Base-by-base conservation (phyloP, 2,888 invertebrate genomes). In the Dorcus parallelipipedus region DNA sequence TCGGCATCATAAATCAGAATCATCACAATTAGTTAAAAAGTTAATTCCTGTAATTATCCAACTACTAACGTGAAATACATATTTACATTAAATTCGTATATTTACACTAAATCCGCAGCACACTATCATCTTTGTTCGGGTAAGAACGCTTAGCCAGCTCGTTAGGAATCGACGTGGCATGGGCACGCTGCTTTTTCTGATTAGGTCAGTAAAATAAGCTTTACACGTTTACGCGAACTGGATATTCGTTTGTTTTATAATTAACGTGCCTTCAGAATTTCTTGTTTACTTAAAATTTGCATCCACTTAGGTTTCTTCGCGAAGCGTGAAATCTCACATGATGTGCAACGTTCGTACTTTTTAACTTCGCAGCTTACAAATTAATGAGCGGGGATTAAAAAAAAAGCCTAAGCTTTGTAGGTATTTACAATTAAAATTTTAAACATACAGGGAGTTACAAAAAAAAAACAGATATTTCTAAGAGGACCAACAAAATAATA, bases 201-300 rank as follows among this genome's bases (percentile, higher is more conserved):
- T 67, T 67, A 67, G 66, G 66, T 67, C 66, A 65, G 66, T 67
- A 64, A 65, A 66, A 64, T 66, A 60, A 60, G 60, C 65, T 67
- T 67, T 67, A 67, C 66, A 67, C 63, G 64, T 65, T 20, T 64
- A 64, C 64, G 62, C 63, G 62, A 58, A 53, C 58, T 52, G 63
- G 63, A 56, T 60, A 64, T 67, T 63, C 65, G 67, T 67, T 67
- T 67, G 64, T 65, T 67, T 67, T 65, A 65, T 64, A 67, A 67
- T 67, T 67, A 67, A 56, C 58, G 52, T 59, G 52, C 58, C 61
- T 51, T 56, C 54, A 52, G 58, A 64, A 55, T 55, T 58, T 54
- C 59, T 58, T 58, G 62, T 59, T 62, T 62, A 49, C 52, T 61
- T 59, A 58, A 60, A 60, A 54, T 54, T 62, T 64, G 60, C 64